A percentile compares a stretch with the other conserved stretches of the same genome.
These are phyloP conservation scores for Euspilapteryx auroguttella DNA, from an alignment of 2,888 invertebrate species.

Conservation along the genomic window DNA sequence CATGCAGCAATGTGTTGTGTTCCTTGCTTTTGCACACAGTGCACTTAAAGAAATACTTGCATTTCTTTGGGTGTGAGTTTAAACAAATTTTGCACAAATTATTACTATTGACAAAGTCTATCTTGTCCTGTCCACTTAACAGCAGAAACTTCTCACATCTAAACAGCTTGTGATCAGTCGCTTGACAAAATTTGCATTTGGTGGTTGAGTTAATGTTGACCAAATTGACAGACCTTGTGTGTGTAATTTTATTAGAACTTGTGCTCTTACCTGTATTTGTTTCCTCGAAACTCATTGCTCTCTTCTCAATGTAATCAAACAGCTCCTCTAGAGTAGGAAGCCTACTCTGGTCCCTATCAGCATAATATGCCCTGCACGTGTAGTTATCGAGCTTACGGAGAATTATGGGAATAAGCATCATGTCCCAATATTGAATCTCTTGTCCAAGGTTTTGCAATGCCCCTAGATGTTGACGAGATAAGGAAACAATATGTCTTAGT, in stretches of 20 bases:
- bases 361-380: neutral
- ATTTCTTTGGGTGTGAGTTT: neutral
- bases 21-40: constrained; percentile 1
- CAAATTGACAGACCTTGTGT: no score
- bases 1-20: constrained; percentile 1
- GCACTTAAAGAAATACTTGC: constrained; percentile 1
- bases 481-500: neutral
- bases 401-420: neutral
- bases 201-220: no score
- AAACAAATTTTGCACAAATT: constrained; percentile 1
- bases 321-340: neutral
- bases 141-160: neutral
- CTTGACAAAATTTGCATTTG: no score
- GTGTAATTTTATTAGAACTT: no score
- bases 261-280: no score
- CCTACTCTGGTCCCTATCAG: neutral
- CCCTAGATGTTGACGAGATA: neutral
- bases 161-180: constrained; percentile 1
- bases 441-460: neutral
- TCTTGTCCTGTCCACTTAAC: neutral
- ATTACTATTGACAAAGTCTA: neutral
- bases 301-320: no score
- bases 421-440: neutral
- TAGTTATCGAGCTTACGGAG: no score
- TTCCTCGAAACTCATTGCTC: no score